phyloP scores from a whole-genome alignment of 1,140 invertebrate genomes.

The Bombus picipes region DNA sequence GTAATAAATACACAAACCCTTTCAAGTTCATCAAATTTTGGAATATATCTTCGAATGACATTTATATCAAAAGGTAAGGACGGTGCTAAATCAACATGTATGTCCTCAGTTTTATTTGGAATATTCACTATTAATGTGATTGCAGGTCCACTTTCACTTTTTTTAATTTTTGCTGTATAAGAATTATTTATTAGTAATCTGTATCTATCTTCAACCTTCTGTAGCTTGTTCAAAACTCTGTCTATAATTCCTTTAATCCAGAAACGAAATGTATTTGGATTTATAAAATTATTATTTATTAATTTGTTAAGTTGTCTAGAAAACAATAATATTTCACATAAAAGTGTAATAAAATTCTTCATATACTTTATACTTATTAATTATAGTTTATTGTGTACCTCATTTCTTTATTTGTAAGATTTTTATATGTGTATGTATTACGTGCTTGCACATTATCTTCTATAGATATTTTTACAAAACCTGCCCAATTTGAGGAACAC shows the following conservation, averaged over 20 bases:
- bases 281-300: slow-evolving; percentile 71
- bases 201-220: slow-evolving; percentile 34
- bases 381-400: slow-evolving; percentile 3
- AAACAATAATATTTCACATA: neutral
- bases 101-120: slow-evolving; percentile 18
- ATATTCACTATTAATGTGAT: slow-evolving; percentile 77
- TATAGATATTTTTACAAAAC: slow-evolving; percentile 20
- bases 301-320: slow-evolving; percentile 76
- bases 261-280: slow-evolving; percentile 79
- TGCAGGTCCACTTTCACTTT: slow-evolving; percentile 80
- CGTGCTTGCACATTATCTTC: too few species aligned
- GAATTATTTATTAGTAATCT: neutral
- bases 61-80: slow-evolving; percentile 77
- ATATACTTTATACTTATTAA: neutral
- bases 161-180: slow-evolving; percentile 66
- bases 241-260: slow-evolving; percentile 80
- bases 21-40: neutral
- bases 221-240: slow-evolving; percentile 70
- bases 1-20: neutral
- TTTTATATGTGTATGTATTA: neutral
- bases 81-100: slow-evolving; percentile 82
- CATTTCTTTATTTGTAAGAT: neutral
- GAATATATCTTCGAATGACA: neutral
- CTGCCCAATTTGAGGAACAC: slow-evolving; percentile 4
- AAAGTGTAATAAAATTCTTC: neutral